A percentile compares a stretch with the other conserved stretches of the same genome.
Evolutionary conservation across 2,888 invertebrate genomes (phyloP).

Genomic region (Meliscaeva auricollis): DNA sequence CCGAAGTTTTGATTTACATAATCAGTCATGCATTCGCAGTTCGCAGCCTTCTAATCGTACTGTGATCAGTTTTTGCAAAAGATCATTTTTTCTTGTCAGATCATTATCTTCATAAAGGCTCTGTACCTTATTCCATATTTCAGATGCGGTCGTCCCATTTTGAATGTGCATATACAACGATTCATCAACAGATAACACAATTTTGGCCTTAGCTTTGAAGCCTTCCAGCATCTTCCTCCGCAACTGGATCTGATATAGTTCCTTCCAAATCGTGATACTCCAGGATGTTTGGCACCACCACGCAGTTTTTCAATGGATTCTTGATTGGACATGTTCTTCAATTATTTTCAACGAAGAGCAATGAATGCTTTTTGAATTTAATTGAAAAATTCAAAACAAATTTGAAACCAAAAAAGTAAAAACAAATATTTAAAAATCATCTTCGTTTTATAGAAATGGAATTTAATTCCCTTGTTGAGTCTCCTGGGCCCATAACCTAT

Average conservation of each 20-base stretch:
- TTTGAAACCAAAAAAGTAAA: no score
- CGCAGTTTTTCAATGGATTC: no score
- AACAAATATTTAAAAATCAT: no score
- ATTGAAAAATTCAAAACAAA: no score
- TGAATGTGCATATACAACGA: neutral
- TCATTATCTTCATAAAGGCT: conserved; percentile 51
- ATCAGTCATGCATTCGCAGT: neutral
- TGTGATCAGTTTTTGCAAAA: neutral
- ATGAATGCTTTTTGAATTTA: no score
- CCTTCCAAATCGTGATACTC: neutral
- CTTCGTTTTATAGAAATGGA: no score
- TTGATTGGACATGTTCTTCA: no score
- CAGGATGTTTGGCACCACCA: neutral
- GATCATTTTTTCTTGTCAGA: neutral
- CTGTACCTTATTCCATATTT: conserved; percentile 41
- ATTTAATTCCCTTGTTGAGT: no score
- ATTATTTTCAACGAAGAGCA: no score
- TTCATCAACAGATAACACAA: neutral
- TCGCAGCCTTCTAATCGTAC: neutral
- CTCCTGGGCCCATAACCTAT: no score
- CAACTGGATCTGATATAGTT: neutral
- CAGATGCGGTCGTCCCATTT: conserved; percentile 13
- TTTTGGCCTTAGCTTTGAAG: conserved; percentile 7
- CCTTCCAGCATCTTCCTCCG: neutral
- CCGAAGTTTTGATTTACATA: neutral